Evolutionary conservation across 2,113 vertebrate genomes (phyloP).

Genomic region (Entomyzon cyanotis): DNA sequence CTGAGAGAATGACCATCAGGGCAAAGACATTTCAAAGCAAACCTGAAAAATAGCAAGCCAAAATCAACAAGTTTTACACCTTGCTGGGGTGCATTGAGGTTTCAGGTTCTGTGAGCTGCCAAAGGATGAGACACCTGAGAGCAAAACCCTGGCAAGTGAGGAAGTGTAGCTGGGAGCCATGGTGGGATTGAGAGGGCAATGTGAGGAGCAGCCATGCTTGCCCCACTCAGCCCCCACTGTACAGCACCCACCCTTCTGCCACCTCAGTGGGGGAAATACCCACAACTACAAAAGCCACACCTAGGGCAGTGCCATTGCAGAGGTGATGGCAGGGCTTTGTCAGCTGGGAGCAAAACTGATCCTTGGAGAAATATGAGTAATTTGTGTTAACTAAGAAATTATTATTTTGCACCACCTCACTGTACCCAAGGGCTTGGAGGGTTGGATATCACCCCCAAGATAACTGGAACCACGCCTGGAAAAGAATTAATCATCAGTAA

Average conservation of each 20-base stretch:
- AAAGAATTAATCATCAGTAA: neutral
- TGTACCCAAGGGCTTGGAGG: neutral
- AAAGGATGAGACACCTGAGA: neutral
- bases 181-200: accelerated
- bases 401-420: neutral
- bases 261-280: accelerated
- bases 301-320: neutral
- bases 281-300: neutral
- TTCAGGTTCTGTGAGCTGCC: neutral
- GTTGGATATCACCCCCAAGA: neutral
- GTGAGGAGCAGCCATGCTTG: neutral
- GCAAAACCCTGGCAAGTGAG: neutral
- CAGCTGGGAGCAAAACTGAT: neutral
- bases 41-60: neutral
- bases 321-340: neutral
- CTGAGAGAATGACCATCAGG: neutral
- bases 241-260: neutral
- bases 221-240: accelerated
- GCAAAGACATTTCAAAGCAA: neutral
- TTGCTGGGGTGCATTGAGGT: neutral
- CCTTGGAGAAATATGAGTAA: neutral
- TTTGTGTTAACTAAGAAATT: neutral
- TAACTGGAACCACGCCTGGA: neutral
- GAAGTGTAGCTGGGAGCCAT: accelerated
- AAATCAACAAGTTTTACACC: neutral